phyloP scores from a whole-genome alignment of 2,888 invertebrate genomes.

The Aporophyla nigra region DNA sequence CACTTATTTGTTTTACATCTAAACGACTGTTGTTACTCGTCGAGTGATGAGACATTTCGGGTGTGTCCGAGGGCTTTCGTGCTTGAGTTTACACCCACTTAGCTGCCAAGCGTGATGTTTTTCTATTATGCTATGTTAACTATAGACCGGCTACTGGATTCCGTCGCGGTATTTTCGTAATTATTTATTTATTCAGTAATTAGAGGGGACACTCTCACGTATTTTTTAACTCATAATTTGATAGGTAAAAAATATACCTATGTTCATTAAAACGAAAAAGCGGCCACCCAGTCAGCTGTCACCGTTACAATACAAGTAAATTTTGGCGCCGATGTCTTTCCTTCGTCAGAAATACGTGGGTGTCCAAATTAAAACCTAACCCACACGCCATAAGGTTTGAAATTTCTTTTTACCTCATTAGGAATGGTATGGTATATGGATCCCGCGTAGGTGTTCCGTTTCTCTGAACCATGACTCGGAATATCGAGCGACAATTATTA shows the following conservation, averaged over 20 bases:
- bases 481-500: conserved; percentile 84
- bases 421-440: conserved; percentile 66
- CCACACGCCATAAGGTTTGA: conserved; percentile 63
- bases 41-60: conserved; percentile 83
- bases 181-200: conserved; percentile 29
- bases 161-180: conserved; percentile 36
- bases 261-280: conserved; percentile 75
- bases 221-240: conserved; percentile 8
- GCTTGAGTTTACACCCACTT: conserved; percentile 84
- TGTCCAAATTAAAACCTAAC: conserved; percentile 50
- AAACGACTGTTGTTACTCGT: conserved; percentile 83
- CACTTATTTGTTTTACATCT: conserved; percentile 88
- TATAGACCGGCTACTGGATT: conserved; percentile 64
- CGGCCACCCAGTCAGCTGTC: conserved; percentile 87
- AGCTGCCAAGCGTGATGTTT: conserved; percentile 77
- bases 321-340: conserved; percentile 85
- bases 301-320: conserved; percentile 84
- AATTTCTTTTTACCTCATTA: conserved; percentile 52
- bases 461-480: conserved; percentile 87
- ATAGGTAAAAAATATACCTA: conserved; percentile 39
- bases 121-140: conserved; percentile 69
- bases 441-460: conserved; percentile 88
- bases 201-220: conserved; percentile 11
- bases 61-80: conserved; percentile 80
- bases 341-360: conserved; percentile 42